These are phyloP conservation scores for Sceloporus tristichus DNA, from an alignment of 2,113 vertebrate species.

Conservation along the genomic window DNA sequence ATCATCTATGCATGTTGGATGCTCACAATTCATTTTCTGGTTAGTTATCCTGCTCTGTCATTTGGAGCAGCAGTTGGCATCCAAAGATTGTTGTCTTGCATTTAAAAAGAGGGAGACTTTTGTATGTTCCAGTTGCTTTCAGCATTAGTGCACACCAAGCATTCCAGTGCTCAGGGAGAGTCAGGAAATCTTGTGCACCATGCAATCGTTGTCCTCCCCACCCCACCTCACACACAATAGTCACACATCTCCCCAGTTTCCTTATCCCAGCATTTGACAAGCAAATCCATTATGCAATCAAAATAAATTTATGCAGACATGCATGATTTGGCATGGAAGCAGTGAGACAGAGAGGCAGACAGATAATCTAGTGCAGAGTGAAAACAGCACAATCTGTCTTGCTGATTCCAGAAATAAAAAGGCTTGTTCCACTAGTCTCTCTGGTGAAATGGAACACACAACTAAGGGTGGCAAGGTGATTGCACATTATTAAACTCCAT, in stretches of 20 bases:
- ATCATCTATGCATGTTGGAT: background rate
- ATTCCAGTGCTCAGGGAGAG: background rate
- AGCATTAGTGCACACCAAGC: background rate
- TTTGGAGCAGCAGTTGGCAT: background rate
- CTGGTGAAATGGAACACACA: background rate
- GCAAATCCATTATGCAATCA: background rate
- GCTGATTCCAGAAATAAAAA: background rate
- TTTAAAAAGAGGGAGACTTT: background rate
- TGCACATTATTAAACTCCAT: background rate
- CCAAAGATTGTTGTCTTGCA: no score
- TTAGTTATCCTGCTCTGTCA: slow-evolving; percentile 10
- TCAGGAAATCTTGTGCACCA: background rate
- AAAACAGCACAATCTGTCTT: background rate
- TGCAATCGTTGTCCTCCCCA: background rate
- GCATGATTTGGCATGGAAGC: background rate
- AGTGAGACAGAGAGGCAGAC: background rate
- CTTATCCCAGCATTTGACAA: background rate
- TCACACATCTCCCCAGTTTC: background rate
- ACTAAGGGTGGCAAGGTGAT: no score
- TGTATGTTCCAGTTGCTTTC: background rate
- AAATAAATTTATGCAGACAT: background rate
- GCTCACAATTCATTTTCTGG: background rate
- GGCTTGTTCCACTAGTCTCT: background rate
- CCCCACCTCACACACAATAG: no score
- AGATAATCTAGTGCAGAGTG: background rate